These are phyloP conservation scores for Podarcis siculus DNA, from an alignment of 2,797 vertebrate genomes.

Conservation along the genomic window DNA sequence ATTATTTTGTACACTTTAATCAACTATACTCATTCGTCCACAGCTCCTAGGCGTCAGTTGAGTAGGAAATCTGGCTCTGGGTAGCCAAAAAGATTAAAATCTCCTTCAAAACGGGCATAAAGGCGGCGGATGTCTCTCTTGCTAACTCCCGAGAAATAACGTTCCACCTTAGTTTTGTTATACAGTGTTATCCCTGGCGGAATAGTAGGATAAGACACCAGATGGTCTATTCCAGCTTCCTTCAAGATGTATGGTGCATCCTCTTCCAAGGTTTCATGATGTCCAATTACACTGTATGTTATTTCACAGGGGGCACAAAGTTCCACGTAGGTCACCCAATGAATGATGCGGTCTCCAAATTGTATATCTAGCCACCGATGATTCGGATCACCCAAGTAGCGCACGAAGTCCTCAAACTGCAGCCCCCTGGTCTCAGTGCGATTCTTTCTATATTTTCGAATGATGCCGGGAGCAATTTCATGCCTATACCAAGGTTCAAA, in stretches of 20 bases:
- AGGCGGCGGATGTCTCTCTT: slow-evolving; percentile 90
- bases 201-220: slow-evolving; percentile 95
- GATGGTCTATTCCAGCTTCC: slow-evolving; percentile 86
- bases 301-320: slow-evolving; percentile 96
- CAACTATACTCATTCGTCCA: slow-evolving; percentile 33
- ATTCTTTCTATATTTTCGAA: slow-evolving; percentile 90
- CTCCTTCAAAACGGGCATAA: slow-evolving; percentile 88
- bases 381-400: slow-evolving; percentile 93
- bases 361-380: slow-evolving; percentile 88
- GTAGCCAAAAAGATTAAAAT: slow-evolving; percentile 95
- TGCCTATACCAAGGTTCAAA: slow-evolving; percentile 98
- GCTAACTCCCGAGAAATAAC: slow-evolving; percentile 91
- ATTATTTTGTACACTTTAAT: slow-evolving; percentile 41
- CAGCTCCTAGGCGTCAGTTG: slow-evolving; percentile 73
- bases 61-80: slow-evolving; percentile 90
- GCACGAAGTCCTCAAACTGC: slow-evolving; percentile 96
- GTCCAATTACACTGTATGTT: slow-evolving; percentile 88
- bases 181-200: slow-evolving; percentile 94
- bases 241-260: slow-evolving; percentile 92
- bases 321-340: slow-evolving; percentile 94
- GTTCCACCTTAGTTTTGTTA: slow-evolving; percentile 93
- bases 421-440: slow-evolving; percentile 86
- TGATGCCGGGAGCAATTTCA: slow-evolving; percentile 93
- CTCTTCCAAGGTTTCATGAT: slow-evolving; percentile 93
- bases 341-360: slow-evolving; percentile 95